These are phyloP conservation scores for Neolamprologus cancellatus DNA, from an alignment of 2,113 vertebrate species.

Conservation along the genomic window DNA sequence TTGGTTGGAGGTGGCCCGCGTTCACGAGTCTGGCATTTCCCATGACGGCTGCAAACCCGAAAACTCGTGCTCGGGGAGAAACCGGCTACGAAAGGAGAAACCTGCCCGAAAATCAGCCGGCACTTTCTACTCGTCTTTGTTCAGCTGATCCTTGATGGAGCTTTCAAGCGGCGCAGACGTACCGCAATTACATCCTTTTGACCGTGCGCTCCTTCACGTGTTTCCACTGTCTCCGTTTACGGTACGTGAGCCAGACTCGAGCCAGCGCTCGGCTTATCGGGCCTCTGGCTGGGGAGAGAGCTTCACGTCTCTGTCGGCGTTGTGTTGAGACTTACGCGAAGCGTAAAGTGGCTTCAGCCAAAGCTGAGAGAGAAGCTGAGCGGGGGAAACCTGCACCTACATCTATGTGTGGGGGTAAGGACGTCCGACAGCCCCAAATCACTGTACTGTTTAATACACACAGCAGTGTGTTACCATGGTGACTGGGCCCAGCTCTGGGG, in stretches of 20 bases:
- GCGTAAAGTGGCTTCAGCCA: background rate
- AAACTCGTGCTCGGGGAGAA: background rate
- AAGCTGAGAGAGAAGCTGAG: background rate
- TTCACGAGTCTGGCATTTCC: background rate
- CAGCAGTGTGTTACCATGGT: constrained; percentile 76
- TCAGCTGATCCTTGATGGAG: constrained; percentile 28
- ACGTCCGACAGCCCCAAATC: constrained; percentile 53
- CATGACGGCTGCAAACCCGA: constrained; percentile 15
- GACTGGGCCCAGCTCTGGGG: constrained; percentile 70
- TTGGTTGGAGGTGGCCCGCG: background rate
- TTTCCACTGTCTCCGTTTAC: constrained; percentile 7
- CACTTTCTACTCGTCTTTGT: constrained; percentile 33
- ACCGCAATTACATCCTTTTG: constrained; percentile 50
- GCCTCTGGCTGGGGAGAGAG: background rate
- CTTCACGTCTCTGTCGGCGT: background rate
- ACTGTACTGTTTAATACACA: constrained; percentile 72
- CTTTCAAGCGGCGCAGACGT: constrained; percentile 28
- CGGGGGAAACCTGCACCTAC: background rate
- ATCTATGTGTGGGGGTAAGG: background rate
- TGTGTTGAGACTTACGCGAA: background rate
- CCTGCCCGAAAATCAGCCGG: constrained; percentile 21
- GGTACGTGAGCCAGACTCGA: background rate
- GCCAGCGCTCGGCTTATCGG: background rate
- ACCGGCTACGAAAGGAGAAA: background rate
- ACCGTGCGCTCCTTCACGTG: constrained; percentile 14